Percentiles rank a stretch among this genome's conserved stretches.
Conservation (phyloP, 2,888 invertebrate species). For the Phaonia tiefii region DNA sequence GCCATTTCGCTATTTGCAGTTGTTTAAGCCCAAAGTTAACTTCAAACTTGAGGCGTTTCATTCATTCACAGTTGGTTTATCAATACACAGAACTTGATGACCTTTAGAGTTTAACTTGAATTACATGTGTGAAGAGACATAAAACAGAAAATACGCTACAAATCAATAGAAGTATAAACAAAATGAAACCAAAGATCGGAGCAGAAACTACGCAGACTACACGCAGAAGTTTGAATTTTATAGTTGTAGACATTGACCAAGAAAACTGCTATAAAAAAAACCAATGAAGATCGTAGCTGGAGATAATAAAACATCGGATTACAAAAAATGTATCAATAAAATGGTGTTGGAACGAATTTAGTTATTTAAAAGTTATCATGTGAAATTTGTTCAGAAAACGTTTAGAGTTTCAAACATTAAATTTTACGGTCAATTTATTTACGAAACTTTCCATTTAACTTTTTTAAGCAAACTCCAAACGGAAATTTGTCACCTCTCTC, state of each 20-base stretch:
- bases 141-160: background rate
- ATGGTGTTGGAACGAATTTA: too few species aligned
- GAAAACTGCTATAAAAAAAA: slow-evolving; percentile 30
- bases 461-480: too few species aligned
- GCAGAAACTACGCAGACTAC: background rate
- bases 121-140: slow-evolving; percentile 49
- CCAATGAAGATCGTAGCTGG: slow-evolving; percentile 5
- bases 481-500: too few species aligned
- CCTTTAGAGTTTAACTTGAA: slow-evolving; percentile 58
- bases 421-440: too few species aligned
- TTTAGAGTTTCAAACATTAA: too few species aligned
- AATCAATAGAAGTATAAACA: slow-evolving; percentile 26
- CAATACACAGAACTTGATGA: slow-evolving; percentile 51
- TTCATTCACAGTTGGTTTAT: slow-evolving; percentile 16
- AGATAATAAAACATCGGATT: too few species aligned
- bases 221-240: slow-evolving; percentile 14
- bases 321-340: too few species aligned
- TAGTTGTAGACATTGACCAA: slow-evolving; percentile 60
- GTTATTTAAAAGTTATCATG: too few species aligned
- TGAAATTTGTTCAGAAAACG: too few species aligned
- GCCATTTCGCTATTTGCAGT: background rate
- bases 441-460: too few species aligned
- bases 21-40: background rate
- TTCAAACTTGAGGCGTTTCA: background rate
- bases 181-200: slow-evolving; percentile 23